Conservation (phyloP, 2,113 vertebrate species). For the Sander vitreus region DNA sequence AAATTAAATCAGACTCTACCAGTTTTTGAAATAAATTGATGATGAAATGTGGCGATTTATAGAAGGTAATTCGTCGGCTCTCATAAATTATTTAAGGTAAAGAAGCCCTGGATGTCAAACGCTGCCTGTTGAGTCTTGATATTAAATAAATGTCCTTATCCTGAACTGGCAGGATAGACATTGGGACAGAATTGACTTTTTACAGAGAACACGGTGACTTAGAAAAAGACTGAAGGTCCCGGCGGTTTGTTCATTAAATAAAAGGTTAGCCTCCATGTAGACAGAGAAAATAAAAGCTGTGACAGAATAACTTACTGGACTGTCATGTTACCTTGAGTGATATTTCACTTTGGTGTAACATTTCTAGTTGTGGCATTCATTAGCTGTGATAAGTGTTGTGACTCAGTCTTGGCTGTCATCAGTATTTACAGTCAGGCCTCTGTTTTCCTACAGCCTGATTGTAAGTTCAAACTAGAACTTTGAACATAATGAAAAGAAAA, state of each 20-base stretch:
- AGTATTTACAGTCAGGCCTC: conserved; percentile 14
- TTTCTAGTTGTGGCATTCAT: conserved; percentile 41
- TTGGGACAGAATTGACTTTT: not conserved
- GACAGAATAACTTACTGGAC: conserved; percentile 31
- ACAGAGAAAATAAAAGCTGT: not conserved
- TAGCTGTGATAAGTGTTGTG: conserved; percentile 35
- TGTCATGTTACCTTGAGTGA: conserved; percentile 42
- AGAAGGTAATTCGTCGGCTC: conserved; percentile 28
- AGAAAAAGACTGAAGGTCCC: not conserved
- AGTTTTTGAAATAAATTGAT: conserved; percentile 48
- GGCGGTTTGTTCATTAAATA: conserved; percentile 51
- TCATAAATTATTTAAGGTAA: conserved; percentile 30
- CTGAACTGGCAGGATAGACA: conserved; percentile 6
- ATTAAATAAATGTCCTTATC: conserved; percentile 47
- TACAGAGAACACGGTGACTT: conserved; percentile 7
- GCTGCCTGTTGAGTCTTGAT: conserved; percentile 7
- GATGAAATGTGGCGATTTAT: conserved; percentile 41
- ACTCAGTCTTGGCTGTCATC: conserved; percentile 42
- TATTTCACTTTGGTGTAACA: conserved; percentile 38
- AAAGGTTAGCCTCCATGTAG: conserved; percentile 58
- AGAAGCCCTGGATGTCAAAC: conserved; percentile 21
- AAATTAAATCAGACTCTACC: conserved; percentile 39
- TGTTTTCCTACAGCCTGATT: not conserved
- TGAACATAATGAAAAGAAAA: not conserved
- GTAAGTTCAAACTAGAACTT: not conserved